Percentiles rank a stretch among this genome's conserved stretches.
Evolutionary conservation across 2,888 invertebrate genomes (phyloP).

Genomic region (Leucophenga montana): DNA sequence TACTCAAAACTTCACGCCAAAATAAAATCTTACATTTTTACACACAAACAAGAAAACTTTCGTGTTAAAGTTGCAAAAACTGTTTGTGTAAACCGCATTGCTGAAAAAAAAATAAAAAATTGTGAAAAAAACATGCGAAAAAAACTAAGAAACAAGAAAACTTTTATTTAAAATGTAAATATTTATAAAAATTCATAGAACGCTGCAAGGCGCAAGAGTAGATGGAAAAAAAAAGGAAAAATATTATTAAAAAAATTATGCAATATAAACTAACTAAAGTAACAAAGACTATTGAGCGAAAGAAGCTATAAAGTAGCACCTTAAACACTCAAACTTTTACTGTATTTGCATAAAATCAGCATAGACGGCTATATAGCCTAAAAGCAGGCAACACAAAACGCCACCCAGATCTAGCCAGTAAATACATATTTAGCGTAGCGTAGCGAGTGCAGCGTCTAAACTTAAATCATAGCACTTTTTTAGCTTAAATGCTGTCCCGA

Average conservation of each 20-base stretch:
- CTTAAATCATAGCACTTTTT: conserved; percentile 25
- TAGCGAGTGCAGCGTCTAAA: no score
- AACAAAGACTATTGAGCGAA: neutral
- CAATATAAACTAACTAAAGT: neutral
- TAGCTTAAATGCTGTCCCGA: conserved; percentile 11
- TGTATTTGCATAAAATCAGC: conserved; percentile 19
- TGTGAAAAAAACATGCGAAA: neutral
- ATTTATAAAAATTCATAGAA: conserved; percentile 58
- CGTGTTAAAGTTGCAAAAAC: neutral
- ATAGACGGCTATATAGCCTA: neutral
- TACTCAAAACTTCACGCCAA: neutral
- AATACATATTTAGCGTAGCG: no score
- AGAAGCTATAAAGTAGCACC: neutral
- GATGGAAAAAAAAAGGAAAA: conserved; percentile 8
- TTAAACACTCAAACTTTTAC: conserved; percentile 6
- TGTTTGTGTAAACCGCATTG: conserved; percentile 4
- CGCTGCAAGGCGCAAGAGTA: conserved; percentile 31
- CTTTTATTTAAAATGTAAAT: conserved; percentile 64
- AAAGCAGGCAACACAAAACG: conserved; percentile 9
- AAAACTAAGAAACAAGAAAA: conserved; percentile 40
- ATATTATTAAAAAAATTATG: neutral
- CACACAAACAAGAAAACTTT: neutral
- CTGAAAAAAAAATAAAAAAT: neutral
- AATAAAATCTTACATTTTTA: neutral
- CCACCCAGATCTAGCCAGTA: neutral